These are phyloP conservation scores for Brachionus koreanus DNA, from an alignment of 1,140 invertebrate species.

Conservation along the genomic window DNA sequence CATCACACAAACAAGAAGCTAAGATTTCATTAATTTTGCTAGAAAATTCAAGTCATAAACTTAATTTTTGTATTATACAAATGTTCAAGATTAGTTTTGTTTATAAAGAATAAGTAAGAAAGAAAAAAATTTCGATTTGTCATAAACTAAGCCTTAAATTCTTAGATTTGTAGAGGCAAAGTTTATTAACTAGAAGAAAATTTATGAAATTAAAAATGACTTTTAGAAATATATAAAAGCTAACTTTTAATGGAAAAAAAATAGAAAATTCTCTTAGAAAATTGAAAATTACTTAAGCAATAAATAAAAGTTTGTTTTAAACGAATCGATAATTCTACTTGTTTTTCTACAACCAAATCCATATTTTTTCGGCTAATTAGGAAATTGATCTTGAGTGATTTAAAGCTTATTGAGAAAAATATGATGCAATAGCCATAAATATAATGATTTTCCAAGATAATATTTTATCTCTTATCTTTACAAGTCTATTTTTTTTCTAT, in stretches of 20 bases:
- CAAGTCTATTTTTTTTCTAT: not conserved
- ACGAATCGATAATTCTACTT: not conserved
- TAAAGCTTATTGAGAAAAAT: not conserved
- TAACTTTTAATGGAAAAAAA: not conserved
- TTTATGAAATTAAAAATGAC: too few species aligned
- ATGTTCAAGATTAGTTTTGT: too few species aligned
- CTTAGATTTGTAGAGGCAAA: too few species aligned
- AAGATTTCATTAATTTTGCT: too few species aligned
- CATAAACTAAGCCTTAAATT: too few species aligned
- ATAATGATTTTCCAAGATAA: not conserved
- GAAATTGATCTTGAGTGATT: not conserved
- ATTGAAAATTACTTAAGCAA: not conserved
- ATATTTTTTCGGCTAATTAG: not conserved
- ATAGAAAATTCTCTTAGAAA: not conserved
- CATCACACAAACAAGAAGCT: not conserved
- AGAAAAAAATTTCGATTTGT: too few species aligned
- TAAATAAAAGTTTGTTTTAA: too few species aligned
- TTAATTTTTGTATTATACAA: too few species aligned
- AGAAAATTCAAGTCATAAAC: too few species aligned
- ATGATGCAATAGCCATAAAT: not conserved
- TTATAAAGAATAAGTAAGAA: too few species aligned
- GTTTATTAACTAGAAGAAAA: too few species aligned
- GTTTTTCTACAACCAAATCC: not conserved
- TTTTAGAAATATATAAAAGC: too few species aligned
- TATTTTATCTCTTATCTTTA: not conserved